Conservation (phyloP, 2,888 invertebrate genomes). For the Chamaedrilus cognettii region DNA sequence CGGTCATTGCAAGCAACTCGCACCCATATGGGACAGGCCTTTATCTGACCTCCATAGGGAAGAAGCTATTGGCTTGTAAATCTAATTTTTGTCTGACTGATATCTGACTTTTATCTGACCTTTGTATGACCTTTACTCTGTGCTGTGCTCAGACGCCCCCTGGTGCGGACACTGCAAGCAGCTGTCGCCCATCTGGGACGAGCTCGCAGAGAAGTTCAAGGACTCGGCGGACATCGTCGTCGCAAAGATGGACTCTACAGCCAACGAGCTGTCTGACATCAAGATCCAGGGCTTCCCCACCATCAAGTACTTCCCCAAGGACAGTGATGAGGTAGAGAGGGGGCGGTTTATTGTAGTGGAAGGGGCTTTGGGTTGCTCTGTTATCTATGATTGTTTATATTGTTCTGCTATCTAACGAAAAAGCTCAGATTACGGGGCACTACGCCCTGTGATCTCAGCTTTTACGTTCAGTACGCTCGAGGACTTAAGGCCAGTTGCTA, state of each 20-base stretch:
- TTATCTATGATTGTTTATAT: not conserved
- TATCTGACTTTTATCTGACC: too few relatives aligned
- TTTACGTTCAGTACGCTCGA: too few relatives aligned
- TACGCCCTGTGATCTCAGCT: too few relatives aligned
- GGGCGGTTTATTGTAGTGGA: not conserved
- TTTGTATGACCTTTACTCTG: too few relatives aligned
- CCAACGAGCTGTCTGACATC: conserved; percentile 95
- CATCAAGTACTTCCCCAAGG: conserved; percentile 80
- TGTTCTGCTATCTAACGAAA: not conserved
- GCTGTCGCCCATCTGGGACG: conserved; percentile 92
- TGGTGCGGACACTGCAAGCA: conserved; percentile 99
- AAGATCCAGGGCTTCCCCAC: conserved; percentile 82
- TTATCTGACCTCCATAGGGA: too few relatives aligned
- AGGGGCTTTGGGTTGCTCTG: not conserved
- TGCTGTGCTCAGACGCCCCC: conserved; percentile 72
- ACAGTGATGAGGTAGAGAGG: conserved; percentile 76
- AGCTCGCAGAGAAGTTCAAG: conserved; percentile 91
- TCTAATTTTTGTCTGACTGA: too few relatives aligned
- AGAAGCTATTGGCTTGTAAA: too few relatives aligned
- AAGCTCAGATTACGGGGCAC: too few relatives aligned
- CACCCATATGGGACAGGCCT: too few relatives aligned
- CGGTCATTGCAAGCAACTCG: too few relatives aligned
- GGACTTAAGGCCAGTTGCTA: too few relatives aligned
- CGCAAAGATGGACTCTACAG: conserved; percentile 99
- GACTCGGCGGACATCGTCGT: conserved; percentile 78